A percentile compares a stretch with the other conserved stretches of the same genome.
phyloP scores from a whole-genome alignment of 2,797 vertebrate species.

The Pelodytes ibericus region DNA sequence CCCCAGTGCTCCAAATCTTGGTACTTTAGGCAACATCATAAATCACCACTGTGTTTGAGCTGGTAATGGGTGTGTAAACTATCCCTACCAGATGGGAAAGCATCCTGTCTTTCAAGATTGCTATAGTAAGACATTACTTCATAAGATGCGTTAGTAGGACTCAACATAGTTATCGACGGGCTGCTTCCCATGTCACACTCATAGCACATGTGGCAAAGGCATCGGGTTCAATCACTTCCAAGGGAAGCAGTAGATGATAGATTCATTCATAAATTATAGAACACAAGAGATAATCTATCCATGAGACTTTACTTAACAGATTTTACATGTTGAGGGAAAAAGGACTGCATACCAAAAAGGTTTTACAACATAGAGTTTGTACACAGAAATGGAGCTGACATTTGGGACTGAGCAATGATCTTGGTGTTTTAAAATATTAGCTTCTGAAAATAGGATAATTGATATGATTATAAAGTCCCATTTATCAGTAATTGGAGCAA shows the following conservation, averaged over 20 bases:
- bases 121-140: neutral
- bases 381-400: neutral
- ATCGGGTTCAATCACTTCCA: neutral
- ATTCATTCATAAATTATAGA: constrained; percentile 3
- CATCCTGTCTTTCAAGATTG: no score
- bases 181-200: neutral
- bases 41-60: no score
- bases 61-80: no score
- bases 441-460: constrained; percentile 7
- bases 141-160: neutral
- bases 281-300: neutral
- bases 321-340: neutral
- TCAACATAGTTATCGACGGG: neutral
- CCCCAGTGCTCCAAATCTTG: no score
- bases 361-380: neutral
- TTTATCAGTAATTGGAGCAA: constrained; percentile 2
- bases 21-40: no score
- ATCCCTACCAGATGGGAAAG: no score
- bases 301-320: neutral
- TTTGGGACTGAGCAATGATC: neutral
- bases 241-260: neutral
- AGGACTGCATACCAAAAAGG: neutral
- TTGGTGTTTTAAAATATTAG: neutral
- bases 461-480: neutral
- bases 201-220: neutral